Base-by-base conservation (phyloP, 2,113 vertebrate species). In the Lamprotornis superbus region DNA sequence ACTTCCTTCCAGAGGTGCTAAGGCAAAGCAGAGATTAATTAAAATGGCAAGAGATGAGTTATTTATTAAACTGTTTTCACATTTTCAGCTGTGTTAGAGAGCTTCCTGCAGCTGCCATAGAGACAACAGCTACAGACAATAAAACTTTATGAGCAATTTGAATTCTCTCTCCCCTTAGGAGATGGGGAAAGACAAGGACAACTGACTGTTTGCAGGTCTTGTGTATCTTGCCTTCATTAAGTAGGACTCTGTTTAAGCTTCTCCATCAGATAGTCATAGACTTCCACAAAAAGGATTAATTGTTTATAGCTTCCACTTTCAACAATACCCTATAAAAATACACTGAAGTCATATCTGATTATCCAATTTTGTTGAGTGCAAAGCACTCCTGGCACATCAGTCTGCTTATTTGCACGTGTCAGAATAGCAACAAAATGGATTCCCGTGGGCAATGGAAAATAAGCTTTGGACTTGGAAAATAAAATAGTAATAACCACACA, bases 61-160 rank as follows among this genome's bases (percentile, higher is more conserved):
- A 89, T 52, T 95, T 94, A 92, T 93, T 92, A 81, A 83, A 60
- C 56, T 90, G 60, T 59, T 96, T 93, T 96, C 85, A 89, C 69
- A 73, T 90, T 89, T 96, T 92, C 42, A 93, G 83, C 76, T 6
- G 1, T 28, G 52, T 71, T 89, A 84, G 64, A 92, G 69, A 83
- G 86, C 76, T 96, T 92, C 83, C 92, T 61, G 85, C 83, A 90
- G 94, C 95, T 94, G 85, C 76, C 85, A 93, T 68, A 95, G 94
- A 95, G 94, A 94, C 88, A 96, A 96, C 39, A 83, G 83, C 79
- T 92, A 97, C 92, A 94, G 92, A 94, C 88, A 96, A 93, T 96
- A 97, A 95, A 95, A 96, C 61, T 94, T 97, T 95, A 97, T 76
- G 90, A 90, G 92, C 86, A 81, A 83, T 93, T 90, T 95, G 75